Percentiles rank a stretch among this genome's conserved stretches.
These are phyloP conservation scores for Brachionus rotundiformis DNA, from an alignment of 1,140 invertebrate species.

Conservation along the genomic window DNA sequence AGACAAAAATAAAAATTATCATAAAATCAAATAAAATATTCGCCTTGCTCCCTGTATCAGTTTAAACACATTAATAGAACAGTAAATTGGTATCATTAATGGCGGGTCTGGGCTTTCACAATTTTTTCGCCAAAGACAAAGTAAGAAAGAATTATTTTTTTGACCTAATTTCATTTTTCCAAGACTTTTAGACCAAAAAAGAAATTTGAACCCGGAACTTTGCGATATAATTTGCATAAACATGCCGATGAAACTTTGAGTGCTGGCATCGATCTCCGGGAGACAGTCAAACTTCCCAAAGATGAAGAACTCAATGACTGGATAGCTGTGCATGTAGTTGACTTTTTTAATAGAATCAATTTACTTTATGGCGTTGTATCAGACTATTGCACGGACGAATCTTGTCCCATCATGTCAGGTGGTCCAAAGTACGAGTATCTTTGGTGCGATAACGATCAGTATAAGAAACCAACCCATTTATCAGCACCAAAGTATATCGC, in stretches of 20 bases:
- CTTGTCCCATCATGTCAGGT: conserved; percentile 88
- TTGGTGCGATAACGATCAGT: conserved; percentile 82
- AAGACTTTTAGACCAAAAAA: conserved; percentile 88
- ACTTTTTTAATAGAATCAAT: conserved; percentile 94
- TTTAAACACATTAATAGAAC: not conserved
- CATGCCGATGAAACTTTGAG: conserved; percentile 88
- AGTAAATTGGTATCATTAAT: not conserved
- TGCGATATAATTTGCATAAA: conserved; percentile 87
- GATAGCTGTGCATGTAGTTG: conserved; percentile 93
- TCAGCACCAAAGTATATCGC: conserved; percentile 84
- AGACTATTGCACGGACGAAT: conserved; percentile 80
- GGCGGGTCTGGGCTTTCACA: conserved; percentile 42
- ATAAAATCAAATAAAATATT: conserved; percentile 30
- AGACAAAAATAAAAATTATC: conserved; percentile 24
- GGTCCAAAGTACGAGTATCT: conserved; percentile 66
- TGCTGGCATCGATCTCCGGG: conserved; percentile 85
- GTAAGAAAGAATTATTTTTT: not conserved
- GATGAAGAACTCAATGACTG: conserved; percentile 88
- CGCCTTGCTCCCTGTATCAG: not conserved
- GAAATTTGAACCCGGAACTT: conserved; percentile 82
- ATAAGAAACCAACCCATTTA: conserved; percentile 83
- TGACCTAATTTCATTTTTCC: not conserved
- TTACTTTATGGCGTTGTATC: conserved; percentile 81
- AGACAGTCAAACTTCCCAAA: conserved; percentile 79
- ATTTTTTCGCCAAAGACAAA: conserved; percentile 52